Percentiles rank a stretch among this genome's conserved stretches.
Conservation (phyloP, 2,888 invertebrate species). For the Beris morrisii region DNA sequence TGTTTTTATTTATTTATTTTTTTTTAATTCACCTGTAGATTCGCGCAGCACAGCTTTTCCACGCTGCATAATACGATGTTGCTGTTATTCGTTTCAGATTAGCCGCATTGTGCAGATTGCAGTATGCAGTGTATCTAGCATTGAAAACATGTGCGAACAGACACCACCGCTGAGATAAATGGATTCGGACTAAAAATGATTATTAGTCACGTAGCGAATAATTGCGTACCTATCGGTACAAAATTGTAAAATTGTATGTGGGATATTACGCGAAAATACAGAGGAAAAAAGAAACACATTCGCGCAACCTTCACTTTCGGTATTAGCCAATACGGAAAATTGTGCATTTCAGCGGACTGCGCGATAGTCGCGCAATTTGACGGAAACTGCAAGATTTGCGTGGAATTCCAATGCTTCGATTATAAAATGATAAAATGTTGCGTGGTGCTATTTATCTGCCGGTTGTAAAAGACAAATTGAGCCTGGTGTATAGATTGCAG, state of each 20-base stretch:
- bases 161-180: conserved; percentile 18
- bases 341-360: not conserved
- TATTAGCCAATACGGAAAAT: conserved; percentile 23
- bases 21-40: conserved; percentile 27
- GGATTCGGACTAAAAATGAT: conserved; percentile 13
- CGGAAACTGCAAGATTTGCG: no score
- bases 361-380: no score
- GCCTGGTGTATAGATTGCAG: no score
- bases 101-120: no score
- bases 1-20: not conserved
- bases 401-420: no score
- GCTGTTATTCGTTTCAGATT: no score
- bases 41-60: conserved; percentile 5
- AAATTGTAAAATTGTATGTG: conserved; percentile 9
- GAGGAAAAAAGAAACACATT: conserved; percentile 15
- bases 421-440: no score
- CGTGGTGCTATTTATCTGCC: no score
- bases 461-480: no score
- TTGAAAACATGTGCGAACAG: no score
- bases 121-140: no score
- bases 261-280: no score
- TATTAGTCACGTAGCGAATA: conserved; percentile 21
- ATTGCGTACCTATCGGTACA: conserved; percentile 13
- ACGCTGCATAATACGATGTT: not conserved
- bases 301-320: conserved; percentile 24